Base-by-base conservation (phyloP, 2,888 invertebrate genomes). In the Notodonta dromedarius region DNA sequence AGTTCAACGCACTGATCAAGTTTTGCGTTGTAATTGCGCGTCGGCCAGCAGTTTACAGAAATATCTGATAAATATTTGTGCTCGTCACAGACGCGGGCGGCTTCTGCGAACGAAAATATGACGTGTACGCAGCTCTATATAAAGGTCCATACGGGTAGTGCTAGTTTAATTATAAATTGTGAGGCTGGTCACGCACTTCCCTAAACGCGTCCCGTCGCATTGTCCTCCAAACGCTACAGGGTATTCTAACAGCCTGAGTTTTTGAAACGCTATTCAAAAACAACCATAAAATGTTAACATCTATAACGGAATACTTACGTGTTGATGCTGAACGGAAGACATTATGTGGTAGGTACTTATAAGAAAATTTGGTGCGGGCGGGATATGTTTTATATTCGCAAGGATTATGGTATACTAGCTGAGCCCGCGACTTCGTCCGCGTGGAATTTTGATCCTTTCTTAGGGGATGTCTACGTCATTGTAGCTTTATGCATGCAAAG, bases 141-240 rank as follows among this genome's bases (percentile, higher is more conserved):
- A 54, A 60, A 59, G n/a, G 14, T 50, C 12, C 32, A 11, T 52
- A 32, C 32, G n/a, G 4, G 1, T 50, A 16, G 7, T 61, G 56
- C 63, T 66, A 70, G 65, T 71, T 70, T 70, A n/a, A n/a, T n/a
- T 67, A 68, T 70, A 70, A 71, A 62, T 90, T 88, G 81, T 76
- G 73, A 92, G 79, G 83, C 91, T 71, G 80, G 87, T 88, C 92
- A 93, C 92, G 92, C 89, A 89, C 91, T 89, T 90, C 88, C 90
- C 91, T 88, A 91, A 90, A 90, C 85, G 82, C 84, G 84, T 81
- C 84, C 83, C 85, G 79, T 78, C 79, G 78, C 79, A 85, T 88
- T 88, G 88, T 89, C 83, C 82, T 78, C 72, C 77, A 80, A 78
- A 82, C 84, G 71, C 69, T 78, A 78, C 76, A 73, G 79, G 75